These are phyloP conservation scores for Ambastaia sidthimunki DNA, from an alignment of 2,797 vertebrate genomes.

Conservation along the genomic window DNA sequence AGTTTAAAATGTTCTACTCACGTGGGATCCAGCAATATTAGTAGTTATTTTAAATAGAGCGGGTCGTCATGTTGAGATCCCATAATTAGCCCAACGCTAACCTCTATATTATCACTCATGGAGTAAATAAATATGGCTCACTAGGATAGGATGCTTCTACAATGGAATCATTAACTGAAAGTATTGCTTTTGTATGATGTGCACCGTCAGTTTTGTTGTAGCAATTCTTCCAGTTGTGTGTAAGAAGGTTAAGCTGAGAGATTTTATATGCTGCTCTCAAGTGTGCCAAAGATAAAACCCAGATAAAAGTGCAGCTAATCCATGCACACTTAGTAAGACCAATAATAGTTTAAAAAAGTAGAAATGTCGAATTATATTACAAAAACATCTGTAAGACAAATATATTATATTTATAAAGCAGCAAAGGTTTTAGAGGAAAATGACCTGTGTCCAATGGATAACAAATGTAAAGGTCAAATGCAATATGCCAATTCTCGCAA, in stretches of 20 bases:
- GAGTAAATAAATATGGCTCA: neutral
- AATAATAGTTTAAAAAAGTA: neutral
- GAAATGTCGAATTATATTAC: conserved; percentile 1
- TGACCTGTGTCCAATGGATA: conserved; percentile 24
- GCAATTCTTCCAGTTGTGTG: conserved; percentile 34
- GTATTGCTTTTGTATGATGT: neutral
- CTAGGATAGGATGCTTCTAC: neutral
- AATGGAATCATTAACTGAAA: neutral
- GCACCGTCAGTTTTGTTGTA: conserved; percentile 37
- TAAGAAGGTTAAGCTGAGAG: conserved; percentile 15
- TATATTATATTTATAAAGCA: conserved; percentile 20
- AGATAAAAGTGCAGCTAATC: conserved; percentile 41
- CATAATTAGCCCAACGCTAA: too few species aligned
- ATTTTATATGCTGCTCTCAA: conserved; percentile 47
- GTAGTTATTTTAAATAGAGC: too few species aligned
- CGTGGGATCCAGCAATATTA: too few species aligned
- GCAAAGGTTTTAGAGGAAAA: conserved; percentile 4
- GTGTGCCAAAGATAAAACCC: conserved; percentile 55
- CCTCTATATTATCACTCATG: too few species aligned
- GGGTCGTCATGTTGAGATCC: too few species aligned
- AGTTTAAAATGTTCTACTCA: too few species aligned
- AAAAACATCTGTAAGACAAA: neutral
- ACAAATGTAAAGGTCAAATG: conserved; percentile 42
- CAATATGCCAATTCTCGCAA: conserved; percentile 41
- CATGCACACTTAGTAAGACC: conserved; percentile 39